phyloP scores from a whole-genome alignment of 2,888 invertebrate species.

The Torymus auratus region DNA sequence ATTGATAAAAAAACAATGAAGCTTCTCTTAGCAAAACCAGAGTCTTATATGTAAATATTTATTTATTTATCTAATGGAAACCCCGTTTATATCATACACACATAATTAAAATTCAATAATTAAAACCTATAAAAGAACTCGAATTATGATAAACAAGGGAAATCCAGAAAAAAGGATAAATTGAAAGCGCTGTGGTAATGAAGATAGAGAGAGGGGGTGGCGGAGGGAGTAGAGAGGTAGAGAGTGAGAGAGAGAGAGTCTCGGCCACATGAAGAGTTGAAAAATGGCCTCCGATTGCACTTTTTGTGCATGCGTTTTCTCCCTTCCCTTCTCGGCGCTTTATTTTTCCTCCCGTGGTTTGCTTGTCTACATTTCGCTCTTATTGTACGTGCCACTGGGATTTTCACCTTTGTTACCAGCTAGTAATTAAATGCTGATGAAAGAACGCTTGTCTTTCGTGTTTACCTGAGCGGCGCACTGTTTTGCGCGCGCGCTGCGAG shows the following conservation, averaged over 20 bases:
- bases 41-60: too few species aligned
- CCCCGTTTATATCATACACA: too few species aligned
- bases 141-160: neutral
- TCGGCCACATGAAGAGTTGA: neutral
- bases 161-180: neutral
- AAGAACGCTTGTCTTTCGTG: slow-evolving; percentile 11
- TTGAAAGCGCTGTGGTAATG: neutral
- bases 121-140: neutral
- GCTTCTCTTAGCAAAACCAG: too few species aligned
- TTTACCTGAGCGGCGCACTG: neutral
- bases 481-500: neutral
- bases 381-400: slow-evolving; percentile 8
- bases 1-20: too few species aligned
- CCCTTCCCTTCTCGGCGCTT: neutral
- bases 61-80: too few species aligned
- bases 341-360: slow-evolving; percentile 5
- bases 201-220: neutral
- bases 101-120: slow-evolving; percentile 10
- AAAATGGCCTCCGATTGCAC: slow-evolving; percentile 41
- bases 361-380: neutral
- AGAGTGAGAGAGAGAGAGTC: slow-evolving; percentile 5
- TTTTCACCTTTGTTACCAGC: slow-evolving; percentile 41
- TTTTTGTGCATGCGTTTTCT: slow-evolving; percentile 35
- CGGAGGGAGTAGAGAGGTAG: neutral
- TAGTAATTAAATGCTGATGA: slow-evolving; percentile 38